Conservation (phyloP, 2,113 vertebrate genomes). For the Podarcis raffonei region DNA sequence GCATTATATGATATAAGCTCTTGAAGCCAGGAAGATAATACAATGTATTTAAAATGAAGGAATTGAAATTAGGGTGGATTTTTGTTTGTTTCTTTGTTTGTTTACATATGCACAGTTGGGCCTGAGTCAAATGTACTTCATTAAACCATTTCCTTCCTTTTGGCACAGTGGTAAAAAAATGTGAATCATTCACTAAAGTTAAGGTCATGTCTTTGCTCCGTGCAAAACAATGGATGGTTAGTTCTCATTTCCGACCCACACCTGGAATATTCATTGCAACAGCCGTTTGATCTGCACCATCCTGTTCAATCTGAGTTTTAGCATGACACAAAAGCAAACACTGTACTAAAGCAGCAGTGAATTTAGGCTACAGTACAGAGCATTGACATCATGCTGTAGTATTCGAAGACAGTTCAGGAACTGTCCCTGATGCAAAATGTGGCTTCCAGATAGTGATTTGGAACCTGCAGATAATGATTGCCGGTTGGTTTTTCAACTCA, state of each 20-base stretch:
- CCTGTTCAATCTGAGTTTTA: neutral
- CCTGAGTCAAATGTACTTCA: neutral
- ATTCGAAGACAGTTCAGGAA: neutral
- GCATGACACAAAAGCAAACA: neutral
- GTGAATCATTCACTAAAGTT: neutral
- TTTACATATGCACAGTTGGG: neutral
- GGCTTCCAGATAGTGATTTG: neutral
- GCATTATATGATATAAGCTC: neutral
- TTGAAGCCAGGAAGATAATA: constrained; percentile 17
- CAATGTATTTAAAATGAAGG: constrained; percentile 23
- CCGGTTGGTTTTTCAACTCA: neutral
- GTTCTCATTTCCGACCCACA: neutral
- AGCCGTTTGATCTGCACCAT: neutral
- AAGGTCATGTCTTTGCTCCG: neutral
- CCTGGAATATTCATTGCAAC: neutral
- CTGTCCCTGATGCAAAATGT: neutral
- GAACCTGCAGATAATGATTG: neutral
- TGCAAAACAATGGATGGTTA: neutral
- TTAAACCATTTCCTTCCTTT: neutral
- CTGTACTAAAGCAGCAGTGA: neutral
- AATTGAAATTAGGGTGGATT: neutral
- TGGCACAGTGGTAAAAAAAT: neutral
- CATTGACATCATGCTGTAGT: neutral
- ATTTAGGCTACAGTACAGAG: neutral
- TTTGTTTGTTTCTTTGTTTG: neutral